phyloP scores from a whole-genome alignment of 2,888 invertebrate genomes.

The Drepanosiphum platanoidis region DNA sequence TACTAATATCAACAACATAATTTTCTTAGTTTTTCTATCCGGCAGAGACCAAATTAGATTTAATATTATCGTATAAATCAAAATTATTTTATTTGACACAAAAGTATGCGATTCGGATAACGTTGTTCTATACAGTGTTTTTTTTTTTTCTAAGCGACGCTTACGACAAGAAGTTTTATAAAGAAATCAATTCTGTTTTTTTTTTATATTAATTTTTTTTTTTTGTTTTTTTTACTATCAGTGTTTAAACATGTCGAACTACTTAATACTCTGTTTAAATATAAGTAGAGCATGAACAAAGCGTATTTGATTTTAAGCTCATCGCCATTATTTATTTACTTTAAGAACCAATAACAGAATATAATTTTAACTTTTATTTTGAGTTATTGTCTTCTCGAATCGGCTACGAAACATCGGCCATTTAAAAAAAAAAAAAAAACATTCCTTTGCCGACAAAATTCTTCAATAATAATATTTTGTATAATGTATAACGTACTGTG shows the following conservation, averaged over 20 bases:
- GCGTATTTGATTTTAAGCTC: conserved; percentile 9
- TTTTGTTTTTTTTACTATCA: conserved; percentile 20
- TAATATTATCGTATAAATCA: background rate
- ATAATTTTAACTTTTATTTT: conserved; percentile 1
- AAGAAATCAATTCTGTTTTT: background rate
- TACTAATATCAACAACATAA: background rate
- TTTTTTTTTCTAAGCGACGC: background rate
- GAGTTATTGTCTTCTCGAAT: background rate
- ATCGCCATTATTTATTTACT: conserved; percentile 9
- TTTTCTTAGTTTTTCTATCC: background rate
- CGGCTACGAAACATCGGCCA: background rate
- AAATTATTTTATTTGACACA: conserved; percentile 14
- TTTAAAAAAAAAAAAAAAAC: conserved; percentile 38
- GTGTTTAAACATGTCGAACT: conserved; percentile 37
- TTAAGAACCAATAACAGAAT: conserved; percentile 5
- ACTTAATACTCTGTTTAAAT: conserved; percentile 30
- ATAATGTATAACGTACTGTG: background rate
- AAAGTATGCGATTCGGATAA: background rate
- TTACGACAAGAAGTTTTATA: background rate
- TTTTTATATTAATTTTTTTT: conserved; percentile 5
- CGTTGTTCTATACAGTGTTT: background rate
- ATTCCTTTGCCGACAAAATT: conserved; percentile 37
- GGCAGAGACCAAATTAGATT: background rate
- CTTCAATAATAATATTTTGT: conserved; percentile 30
- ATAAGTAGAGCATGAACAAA: conserved; percentile 21